phyloP scores from a whole-genome alignment of 2,113 vertebrate genomes.

The Malurus alboscapulatus region DNA sequence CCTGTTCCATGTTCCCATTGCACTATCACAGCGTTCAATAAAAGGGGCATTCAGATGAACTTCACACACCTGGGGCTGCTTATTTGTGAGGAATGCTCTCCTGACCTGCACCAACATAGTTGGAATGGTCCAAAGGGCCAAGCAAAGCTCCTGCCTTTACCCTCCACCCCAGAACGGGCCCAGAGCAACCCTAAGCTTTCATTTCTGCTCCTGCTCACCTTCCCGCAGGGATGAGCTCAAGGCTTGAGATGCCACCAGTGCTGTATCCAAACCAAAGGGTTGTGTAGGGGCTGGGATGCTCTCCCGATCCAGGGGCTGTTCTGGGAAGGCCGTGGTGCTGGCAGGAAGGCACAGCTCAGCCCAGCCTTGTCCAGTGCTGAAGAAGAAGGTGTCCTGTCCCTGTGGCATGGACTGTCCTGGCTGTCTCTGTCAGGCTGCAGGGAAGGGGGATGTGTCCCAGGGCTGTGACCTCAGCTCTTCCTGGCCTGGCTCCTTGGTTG shows the following conservation, averaged over 20 bases:
- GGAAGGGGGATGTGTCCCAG: not conserved
- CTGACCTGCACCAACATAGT: rapidly evolving
- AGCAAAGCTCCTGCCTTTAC: not conserved
- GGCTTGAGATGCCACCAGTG: rapidly evolving
- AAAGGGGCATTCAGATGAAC: constrained; percentile 62
- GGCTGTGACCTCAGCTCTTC: not conserved
- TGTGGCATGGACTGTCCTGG: rapidly evolving
- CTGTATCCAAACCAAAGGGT: not conserved
- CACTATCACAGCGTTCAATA: constrained; percentile 63
- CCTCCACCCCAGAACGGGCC: rapidly evolving
- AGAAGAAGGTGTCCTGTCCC: not conserved
- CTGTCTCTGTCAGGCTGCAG: not conserved
- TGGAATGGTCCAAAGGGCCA: not conserved
- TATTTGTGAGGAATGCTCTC: not conserved
- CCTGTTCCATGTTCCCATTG: constrained; percentile 65
- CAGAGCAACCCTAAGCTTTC: not conserved
- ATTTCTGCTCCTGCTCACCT: not conserved
- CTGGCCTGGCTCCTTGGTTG: not conserved
- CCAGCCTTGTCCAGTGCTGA: not conserved
- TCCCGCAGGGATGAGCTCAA: not conserved
- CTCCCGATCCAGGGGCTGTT: rapidly evolving
- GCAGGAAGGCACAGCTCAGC: rapidly evolving
- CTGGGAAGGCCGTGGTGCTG: rapidly evolving
- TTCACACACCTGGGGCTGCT: constrained; percentile 37
- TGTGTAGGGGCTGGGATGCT: not conserved